Evolutionary conservation across 2,797 vertebrate species (phyloP), one percentile per base, ranked within the genome.

Genomic region (Cuculus canorus): DNA sequence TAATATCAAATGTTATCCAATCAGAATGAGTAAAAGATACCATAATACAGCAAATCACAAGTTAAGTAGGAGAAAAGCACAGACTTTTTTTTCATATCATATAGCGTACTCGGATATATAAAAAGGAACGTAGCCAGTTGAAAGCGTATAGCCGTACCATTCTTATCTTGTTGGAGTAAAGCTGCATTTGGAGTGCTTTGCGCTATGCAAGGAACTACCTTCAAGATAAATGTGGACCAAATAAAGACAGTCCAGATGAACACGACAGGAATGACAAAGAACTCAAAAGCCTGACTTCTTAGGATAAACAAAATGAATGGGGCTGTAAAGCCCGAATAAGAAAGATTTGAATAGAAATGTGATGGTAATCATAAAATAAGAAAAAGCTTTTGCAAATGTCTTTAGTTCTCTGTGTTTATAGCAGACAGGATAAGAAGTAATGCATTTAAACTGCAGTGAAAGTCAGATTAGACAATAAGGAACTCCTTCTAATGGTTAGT

Each of bases 391-490:
- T 60, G 11, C 14, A 82, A 54, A 76, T 82, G 13, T 50, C 33
- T 71, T 81, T 43, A n/a, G 6, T 72, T 84, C 50, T 41, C 17
- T 10, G 2, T 57, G 59, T 69, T 88, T 4, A 0, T n/a, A 57
- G 54, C 6, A 12, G 71, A 53, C 10, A n/a, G 22, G 7, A 10
- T 80, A 47, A 63, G 52, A 86, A 71, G 28, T 13, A 84, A 86
- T 76, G 59, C 28, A 76, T 89, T 93, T 93, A 76, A 93, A 75
- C 23, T 82, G 13, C 78, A 76, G 16, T 71, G 59, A 65, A 92
- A 84, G 41, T 56, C 54, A 66, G 28, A 82, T 71, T 81, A 86
- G n/a, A 61, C 2, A 3, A 25, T 33, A 76, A 82, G 37, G 35
- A 86, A 32, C 65, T 83, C 13, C 8, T 86, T 83, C 17, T 57